Conservation (phyloP, 1,140 invertebrate species). For the Coenobita brevimanus region DNA sequence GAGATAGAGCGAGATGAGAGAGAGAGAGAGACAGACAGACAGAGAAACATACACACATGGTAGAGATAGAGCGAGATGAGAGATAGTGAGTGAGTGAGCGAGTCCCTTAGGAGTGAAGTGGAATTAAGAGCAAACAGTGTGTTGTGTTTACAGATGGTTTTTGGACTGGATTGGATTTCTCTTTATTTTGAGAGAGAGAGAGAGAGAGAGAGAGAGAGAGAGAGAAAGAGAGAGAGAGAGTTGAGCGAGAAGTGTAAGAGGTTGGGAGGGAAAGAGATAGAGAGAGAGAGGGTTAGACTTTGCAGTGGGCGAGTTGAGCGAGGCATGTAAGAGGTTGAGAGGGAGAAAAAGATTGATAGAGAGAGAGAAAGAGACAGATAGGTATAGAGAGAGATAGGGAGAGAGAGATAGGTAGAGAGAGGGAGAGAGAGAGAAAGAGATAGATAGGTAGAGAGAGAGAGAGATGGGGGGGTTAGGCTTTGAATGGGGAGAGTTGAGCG, state of each 20-base stretch:
- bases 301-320: too few relatives aligned
- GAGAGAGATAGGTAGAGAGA: neutral
- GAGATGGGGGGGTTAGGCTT: too few relatives aligned
- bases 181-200: neutral
- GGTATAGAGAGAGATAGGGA: neutral
- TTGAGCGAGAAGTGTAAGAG: neutral
- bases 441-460: too few relatives aligned
- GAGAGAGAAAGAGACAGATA: neutral
- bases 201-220: too few relatives aligned
- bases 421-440: neutral
- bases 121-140: too few relatives aligned
- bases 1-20: too few relatives aligned
- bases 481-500: neutral
- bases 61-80: too few relatives aligned
- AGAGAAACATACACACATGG: neutral
- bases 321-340: neutral
- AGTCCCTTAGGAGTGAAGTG: too few relatives aligned
- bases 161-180: too few relatives aligned
- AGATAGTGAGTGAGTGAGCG: too few relatives aligned
- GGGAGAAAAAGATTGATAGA: conserved; percentile 26
- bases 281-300: conserved; percentile 8
- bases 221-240: neutral
- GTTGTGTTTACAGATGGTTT: too few relatives aligned
- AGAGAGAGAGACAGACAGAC: neutral
- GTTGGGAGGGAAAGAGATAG: conserved; percentile 14